Conservation (phyloP, 2,797 vertebrate genomes). For the Trachops cirrhosus region DNA sequence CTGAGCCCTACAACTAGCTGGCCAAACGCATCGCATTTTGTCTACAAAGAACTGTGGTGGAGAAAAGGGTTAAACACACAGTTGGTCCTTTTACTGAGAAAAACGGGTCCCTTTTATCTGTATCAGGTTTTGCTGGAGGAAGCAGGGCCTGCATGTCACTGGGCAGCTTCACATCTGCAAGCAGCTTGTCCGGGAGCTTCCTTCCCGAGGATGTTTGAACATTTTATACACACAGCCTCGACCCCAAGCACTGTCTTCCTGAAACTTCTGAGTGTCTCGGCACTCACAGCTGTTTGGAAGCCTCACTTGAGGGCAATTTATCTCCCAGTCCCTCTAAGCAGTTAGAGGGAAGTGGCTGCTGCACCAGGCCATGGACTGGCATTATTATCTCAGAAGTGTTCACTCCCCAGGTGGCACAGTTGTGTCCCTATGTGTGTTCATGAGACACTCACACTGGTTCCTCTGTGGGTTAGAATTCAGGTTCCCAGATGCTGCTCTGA, state of each 20-base stretch:
- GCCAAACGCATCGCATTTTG: not conserved
- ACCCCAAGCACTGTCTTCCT: not conserved
- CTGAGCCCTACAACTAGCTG: not conserved
- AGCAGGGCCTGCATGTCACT: not conserved
- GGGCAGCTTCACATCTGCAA: not conserved
- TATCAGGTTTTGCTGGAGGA: not conserved
- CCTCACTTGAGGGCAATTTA: accelerated
- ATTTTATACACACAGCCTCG: not conserved
- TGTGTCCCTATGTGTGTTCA: not conserved
- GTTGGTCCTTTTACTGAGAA: not conserved
- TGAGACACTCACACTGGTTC: too few species aligned
- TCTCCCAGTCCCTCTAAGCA: not conserved
- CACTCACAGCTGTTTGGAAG: not conserved
- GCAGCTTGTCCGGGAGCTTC: not conserved
- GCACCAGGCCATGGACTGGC: accelerated
- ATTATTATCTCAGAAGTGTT: not conserved
- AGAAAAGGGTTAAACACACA: not conserved
- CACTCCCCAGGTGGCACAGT: too few species aligned
- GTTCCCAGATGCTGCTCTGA: not conserved
- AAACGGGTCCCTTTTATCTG: not conserved
- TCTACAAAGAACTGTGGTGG: not conserved
- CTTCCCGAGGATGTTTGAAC: not conserved
- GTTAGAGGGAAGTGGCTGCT: not conserved
- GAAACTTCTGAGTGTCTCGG: not conserved
- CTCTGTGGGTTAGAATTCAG: accelerated